A percentile compares a stretch with the other conserved stretches of the same genome.
These are phyloP conservation scores for Neuroscelio doddi DNA, from an alignment of 2,888 invertebrate species.

Conservation along the genomic window DNA sequence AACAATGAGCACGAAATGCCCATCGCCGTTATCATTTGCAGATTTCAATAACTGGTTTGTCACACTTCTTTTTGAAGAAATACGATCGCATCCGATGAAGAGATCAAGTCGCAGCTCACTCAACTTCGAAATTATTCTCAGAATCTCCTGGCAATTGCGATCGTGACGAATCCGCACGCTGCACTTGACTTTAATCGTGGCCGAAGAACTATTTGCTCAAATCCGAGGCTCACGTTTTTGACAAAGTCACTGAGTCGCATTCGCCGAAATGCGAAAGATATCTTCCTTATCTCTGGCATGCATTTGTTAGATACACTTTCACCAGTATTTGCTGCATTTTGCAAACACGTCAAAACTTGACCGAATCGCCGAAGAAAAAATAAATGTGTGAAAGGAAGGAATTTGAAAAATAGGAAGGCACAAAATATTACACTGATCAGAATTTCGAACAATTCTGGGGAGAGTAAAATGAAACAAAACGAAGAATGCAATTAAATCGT, in stretches of 20 bases:
- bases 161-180: conserved; percentile 11
- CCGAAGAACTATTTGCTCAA: conserved; percentile 42
- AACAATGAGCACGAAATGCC: conserved; percentile 5
- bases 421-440: neutral
- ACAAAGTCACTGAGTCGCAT: neutral
- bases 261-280: conserved; percentile 8
- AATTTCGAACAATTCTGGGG: neutral
- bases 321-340: conserved; percentile 30
- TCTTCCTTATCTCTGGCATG: conserved; percentile 10
- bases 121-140: conserved; percentile 17
- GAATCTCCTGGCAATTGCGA: conserved; percentile 15
- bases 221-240: conserved; percentile 30
- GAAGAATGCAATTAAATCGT: conserved; percentile 27
- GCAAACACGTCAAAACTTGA: conserved; percentile 1
- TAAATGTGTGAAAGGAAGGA: neutral
- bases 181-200: conserved; percentile 19
- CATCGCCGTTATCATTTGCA: conserved; percentile 20
- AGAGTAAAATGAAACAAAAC: neutral
- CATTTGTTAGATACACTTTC: conserved; percentile 16
- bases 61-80: conserved; percentile 18
- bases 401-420: neutral
- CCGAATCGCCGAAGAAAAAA: neutral
- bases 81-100: conserved; percentile 33
- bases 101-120: conserved; percentile 27
- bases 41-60: conserved; percentile 21